Conservation (phyloP, 2,888 invertebrate species). For the Aspidiotus rigidus region DNA sequence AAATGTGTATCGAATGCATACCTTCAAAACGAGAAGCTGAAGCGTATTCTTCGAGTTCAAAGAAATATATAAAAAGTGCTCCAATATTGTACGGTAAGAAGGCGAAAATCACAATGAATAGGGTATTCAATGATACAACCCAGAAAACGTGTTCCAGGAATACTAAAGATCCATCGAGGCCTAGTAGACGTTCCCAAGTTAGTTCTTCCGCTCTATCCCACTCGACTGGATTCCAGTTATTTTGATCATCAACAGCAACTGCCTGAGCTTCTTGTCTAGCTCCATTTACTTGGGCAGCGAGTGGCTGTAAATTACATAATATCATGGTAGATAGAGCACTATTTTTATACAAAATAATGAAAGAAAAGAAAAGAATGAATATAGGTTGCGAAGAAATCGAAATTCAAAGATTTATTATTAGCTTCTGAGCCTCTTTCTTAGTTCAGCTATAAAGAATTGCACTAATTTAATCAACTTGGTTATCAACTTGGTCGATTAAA, state of each 20-base stretch:
- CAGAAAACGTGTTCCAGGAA: conserved; percentile 98
- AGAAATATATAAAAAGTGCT: conserved; percentile 63
- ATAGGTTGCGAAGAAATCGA: too few species aligned
- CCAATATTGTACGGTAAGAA: conserved; percentile 96
- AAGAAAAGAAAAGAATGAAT: too few species aligned
- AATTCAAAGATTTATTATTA: too few species aligned
- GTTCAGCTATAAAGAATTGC: too few species aligned
- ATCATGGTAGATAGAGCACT: too few species aligned
- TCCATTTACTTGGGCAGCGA: conserved; percentile 13
- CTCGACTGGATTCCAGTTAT: conserved; percentile 96
- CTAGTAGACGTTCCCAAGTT: conserved; percentile 90
- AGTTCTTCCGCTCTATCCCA: conserved; percentile 97
- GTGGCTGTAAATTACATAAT: conserved; percentile 3
- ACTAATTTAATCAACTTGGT: too few species aligned
- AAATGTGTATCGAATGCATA: conserved; percentile 9
- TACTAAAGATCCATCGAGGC: conserved; percentile 43
- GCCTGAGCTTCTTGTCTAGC: conserved; percentile 30
- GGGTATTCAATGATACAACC: conserved; percentile 93
- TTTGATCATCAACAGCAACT: conserved; percentile 51
- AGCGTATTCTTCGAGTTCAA: conserved; percentile 58
- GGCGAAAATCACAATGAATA: conserved; percentile 94
- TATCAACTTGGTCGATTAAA: too few species aligned
- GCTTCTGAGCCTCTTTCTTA: too few species aligned
- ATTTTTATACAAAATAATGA: too few species aligned
- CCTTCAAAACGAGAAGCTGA: conserved; percentile 83